A percentile compares a stretch with the other conserved stretches of the same genome.
phyloP scores from a whole-genome alignment of 2,113 vertebrate species.

The Mormyrus lacerda region DNA sequence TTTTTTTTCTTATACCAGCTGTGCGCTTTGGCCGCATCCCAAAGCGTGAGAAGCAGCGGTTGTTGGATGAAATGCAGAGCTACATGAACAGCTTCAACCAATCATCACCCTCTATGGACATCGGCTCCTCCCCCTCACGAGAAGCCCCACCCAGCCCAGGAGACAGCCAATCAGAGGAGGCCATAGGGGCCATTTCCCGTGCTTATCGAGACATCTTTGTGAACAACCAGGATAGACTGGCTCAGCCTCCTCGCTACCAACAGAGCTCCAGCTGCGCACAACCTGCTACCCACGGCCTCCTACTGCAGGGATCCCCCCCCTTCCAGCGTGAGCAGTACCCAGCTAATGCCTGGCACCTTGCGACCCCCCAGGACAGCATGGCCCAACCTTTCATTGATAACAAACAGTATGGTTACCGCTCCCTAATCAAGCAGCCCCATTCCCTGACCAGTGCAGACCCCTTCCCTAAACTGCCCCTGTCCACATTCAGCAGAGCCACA shows the following conservation, averaged over 20 bases:
- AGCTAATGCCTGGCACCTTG: slow-evolving; percentile 33
- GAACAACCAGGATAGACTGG: slow-evolving; percentile 43
- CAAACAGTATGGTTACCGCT: slow-evolving; percentile 39
- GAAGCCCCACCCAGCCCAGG: slow-evolving; percentile 47
- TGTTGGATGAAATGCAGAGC: slow-evolving; percentile 71
- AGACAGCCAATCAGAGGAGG: slow-evolving; percentile 43
- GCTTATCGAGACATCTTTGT: slow-evolving; percentile 47
- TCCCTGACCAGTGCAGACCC: slow-evolving; percentile 28
- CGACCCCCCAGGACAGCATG: slow-evolving; percentile 44
- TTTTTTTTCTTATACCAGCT: slow-evolving; percentile 49
- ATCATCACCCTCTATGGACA: slow-evolving; percentile 55
- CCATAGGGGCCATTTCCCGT: slow-evolving; percentile 37
- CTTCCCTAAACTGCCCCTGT: slow-evolving; percentile 32
- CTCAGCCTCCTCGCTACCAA: slow-evolving; percentile 47
- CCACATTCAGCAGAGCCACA: slow-evolving; percentile 35
- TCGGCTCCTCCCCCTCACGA: slow-evolving; percentile 43
- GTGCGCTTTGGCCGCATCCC: slow-evolving; percentile 72
- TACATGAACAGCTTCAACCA: slow-evolving; percentile 68
- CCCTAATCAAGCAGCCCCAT: slow-evolving; percentile 48
- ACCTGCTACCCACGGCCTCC: slow-evolving; percentile 24
- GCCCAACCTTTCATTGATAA: slow-evolving; percentile 50
- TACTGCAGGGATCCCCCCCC: slow-evolving; percentile 42
- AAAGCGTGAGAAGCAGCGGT: slow-evolving; percentile 69
- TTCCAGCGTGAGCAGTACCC: slow-evolving; percentile 34
- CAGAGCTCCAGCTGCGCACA: slow-evolving; percentile 23